Conservation (phyloP, 1,140 invertebrate genomes). For the Wiebesia pumilae region DNA sequence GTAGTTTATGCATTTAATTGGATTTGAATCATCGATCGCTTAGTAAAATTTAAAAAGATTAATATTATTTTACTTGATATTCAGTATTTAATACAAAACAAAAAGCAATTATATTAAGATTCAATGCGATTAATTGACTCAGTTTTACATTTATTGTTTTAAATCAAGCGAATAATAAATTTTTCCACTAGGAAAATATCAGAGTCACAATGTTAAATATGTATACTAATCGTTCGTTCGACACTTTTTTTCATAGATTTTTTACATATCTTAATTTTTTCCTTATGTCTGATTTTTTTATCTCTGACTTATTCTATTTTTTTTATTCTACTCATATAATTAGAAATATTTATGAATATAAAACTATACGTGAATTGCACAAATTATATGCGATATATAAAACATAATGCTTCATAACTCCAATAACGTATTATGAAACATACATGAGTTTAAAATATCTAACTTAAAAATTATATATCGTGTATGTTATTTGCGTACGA, state of each 20-base stretch:
- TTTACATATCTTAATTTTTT: not conserved
- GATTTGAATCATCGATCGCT: not conserved
- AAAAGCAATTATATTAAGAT: not conserved
- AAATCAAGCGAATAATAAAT: not conserved
- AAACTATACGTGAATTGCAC: not conserved
- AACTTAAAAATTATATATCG: not conserved
- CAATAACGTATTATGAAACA: not conserved
- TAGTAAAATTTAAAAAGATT: not conserved
- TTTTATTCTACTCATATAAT: not conserved
- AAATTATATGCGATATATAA: not conserved
- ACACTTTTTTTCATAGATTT: not conserved
- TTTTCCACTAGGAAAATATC: not conserved
- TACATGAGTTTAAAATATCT: not conserved
- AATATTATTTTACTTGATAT: not conserved
- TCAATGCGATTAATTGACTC: not conserved
- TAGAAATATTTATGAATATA: not conserved
- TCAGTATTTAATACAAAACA: not conserved
- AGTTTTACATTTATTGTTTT: not conserved
- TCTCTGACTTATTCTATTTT: not conserved
- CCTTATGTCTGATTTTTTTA: not conserved
- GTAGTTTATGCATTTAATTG: too few relatives aligned
- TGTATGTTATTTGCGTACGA: slow-evolving; percentile 10
- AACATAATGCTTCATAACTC: not conserved
- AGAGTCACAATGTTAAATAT: not conserved
- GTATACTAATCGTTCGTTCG: not conserved